Percentiles rank a stretch among this genome's conserved stretches.
phyloP scores from a whole-genome alignment of 1,140 invertebrate species.

The Nebria ingens region DNA sequence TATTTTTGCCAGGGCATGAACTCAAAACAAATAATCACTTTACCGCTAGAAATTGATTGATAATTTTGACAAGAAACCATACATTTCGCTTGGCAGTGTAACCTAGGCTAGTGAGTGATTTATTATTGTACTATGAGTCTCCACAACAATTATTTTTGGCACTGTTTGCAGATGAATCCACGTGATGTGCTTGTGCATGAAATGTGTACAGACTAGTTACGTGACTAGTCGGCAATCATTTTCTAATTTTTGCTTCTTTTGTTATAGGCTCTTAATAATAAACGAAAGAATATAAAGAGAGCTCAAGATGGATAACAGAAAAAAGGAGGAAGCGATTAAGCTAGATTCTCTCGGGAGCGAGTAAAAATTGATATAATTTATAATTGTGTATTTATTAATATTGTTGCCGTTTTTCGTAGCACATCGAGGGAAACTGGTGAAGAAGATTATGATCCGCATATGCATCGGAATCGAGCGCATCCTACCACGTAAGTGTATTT shows the following conservation, averaged over 20 bases:
- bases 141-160: neutral
- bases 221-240: too few species aligned
- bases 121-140: neutral
- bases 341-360: constrained; percentile 1
- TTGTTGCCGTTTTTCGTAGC: neutral
- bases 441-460: constrained; percentile 36
- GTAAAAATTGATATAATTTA: neutral
- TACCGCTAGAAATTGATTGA: too few species aligned
- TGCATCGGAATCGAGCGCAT: constrained; percentile 30
- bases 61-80: too few species aligned
- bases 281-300: neutral
- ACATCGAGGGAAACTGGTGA: neutral
- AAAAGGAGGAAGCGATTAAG: neutral
- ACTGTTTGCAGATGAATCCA: neutral
- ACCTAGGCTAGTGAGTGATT: too few species aligned
- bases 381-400: neutral
- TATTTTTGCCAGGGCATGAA: too few species aligned
- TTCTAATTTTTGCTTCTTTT: neutral
- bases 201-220: neutral
- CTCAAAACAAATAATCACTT: too few species aligned
- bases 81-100: too few species aligned
- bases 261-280: neutral
- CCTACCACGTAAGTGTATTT: constrained; percentile 33
- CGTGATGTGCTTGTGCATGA: neutral
- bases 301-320: neutral